Percentiles rank a stretch among this genome's conserved stretches.
These are phyloP conservation scores for Euphonia xanthogaster DNA, from an alignment of 2,797 vertebrate species.

Conservation along the genomic window DNA sequence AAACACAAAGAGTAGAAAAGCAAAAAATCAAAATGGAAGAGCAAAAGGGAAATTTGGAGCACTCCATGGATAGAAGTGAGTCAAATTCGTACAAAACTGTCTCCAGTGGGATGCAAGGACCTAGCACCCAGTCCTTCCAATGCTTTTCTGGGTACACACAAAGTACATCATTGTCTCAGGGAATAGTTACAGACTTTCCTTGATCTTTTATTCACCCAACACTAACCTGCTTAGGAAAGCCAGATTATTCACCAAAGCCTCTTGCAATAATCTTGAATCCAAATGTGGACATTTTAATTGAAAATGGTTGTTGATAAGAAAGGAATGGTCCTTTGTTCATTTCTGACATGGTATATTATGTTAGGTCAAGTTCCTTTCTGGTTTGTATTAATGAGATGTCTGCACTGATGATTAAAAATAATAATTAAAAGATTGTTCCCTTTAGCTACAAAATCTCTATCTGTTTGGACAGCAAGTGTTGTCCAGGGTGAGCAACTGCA, in stretches of 20 bases:
- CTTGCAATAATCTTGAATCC: background rate
- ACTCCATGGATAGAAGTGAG: fast-evolving
- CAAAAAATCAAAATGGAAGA: background rate
- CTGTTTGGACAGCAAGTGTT: slow-evolving; percentile 22
- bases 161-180: background rate
- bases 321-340: background rate
- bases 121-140: background rate
- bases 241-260: background rate
- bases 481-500: background rate
- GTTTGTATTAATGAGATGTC: background rate
- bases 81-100: background rate
- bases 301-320: slow-evolving; percentile 6
- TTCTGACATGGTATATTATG: background rate
- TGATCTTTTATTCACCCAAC: background rate
- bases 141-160: background rate
- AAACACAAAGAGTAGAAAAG: background rate
- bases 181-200: background rate
- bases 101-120: background rate
- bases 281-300: slow-evolving; percentile 7
- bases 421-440: background rate
- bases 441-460: background rate
- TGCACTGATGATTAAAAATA: slow-evolving; percentile 4
- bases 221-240: background rate
- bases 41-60: background rate
- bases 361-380: slow-evolving; percentile 30